Evolutionary conservation across 1,140 invertebrate species (phyloP), one percentile per base, ranked within the genome.

Genomic region (Bombus breviceps): DNA sequence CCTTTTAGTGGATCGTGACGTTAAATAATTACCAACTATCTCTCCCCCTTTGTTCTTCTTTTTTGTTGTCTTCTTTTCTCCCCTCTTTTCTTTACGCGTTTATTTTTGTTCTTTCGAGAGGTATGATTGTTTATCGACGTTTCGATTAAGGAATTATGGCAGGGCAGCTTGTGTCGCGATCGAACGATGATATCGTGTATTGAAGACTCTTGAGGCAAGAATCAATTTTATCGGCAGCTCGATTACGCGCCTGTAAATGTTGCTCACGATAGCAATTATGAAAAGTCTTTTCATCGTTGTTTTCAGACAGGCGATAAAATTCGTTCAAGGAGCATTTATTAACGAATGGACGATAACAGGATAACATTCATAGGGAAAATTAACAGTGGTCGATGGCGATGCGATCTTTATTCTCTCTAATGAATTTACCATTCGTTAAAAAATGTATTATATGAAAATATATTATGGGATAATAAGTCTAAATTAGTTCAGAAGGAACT

Each of bases 121-220:
- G 37, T 53, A 71, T 15, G 34, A 81, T 72, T 81, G 47, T 81
- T 81, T 79, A 79, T 79, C 68, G 68, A 41, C 37, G 68, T 81
- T 71, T 59, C 66, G 79, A 81, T 81, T 41, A n/a, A 53, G n/a
- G 34, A 71, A 57, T 57, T 72, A 69, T 18, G 13, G n/a, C 6
- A 6, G 6, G 2, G 10, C 22, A 12, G 28, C n/a, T 22, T 64
- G 74, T 76, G 53, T 76, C 74, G 6, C 15, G 75, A n/a, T 62
- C 1, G 37, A 18, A 32, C 13, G 25, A 37, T 28, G 41, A 59
- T 34, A 32, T 41, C 37, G 57, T 3, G 18, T 47, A 68, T 79
- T n/a, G 8, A 79, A n/a, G 25, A 6, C 18, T 47, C 13, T 34
- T 66, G 37, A n/a, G 47, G 28, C 32, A 28, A 6, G 22, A 79